Percentiles rank a stretch among this genome's conserved stretches.
These are phyloP conservation scores for Agriotes lineatus DNA, from an alignment of 2,888 invertebrate genomes.

Conservation along the genomic window DNA sequence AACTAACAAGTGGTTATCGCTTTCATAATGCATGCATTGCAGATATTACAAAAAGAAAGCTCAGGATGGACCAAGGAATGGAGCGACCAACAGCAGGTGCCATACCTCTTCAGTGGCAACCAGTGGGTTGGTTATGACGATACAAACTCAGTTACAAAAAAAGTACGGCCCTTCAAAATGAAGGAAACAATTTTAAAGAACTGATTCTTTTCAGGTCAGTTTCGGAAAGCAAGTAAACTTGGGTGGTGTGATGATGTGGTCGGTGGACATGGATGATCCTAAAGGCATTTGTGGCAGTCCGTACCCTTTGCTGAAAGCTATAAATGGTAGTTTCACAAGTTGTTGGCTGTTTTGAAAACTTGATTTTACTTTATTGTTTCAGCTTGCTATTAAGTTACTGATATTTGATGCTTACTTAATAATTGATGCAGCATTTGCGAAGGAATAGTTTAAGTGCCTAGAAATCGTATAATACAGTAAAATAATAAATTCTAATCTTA, in stretches of 20 bases:
- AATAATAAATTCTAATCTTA: background rate
- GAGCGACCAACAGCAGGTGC: constrained; percentile 34
- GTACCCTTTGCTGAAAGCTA: constrained; percentile 28
- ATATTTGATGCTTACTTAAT: background rate
- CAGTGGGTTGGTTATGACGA: constrained; percentile 42
- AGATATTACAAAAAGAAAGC: constrained; percentile 22
- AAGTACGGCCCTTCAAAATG: too few relatives aligned
- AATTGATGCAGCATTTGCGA: background rate
- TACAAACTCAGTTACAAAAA: constrained; percentile 21
- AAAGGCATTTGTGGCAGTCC: constrained; percentile 18
- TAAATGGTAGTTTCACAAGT: constrained; percentile 2
- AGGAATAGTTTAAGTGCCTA: too few relatives aligned
- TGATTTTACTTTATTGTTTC: too few relatives aligned
- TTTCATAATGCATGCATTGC: background rate
- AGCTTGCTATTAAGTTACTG: too few relatives aligned
- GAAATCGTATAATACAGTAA: too few relatives aligned
- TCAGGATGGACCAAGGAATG: constrained; percentile 26
- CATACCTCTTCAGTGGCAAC: constrained; percentile 24
- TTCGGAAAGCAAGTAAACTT: constrained; percentile 61
- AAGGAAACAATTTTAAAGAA: background rate
- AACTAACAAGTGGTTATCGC: background rate
- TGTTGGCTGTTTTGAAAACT: too few relatives aligned
- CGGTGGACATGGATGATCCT: constrained; percentile 67
- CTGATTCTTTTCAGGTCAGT: constrained; percentile 56
- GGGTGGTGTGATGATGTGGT: constrained; percentile 70